Evolutionary conservation across 2,113 vertebrate genomes (phyloP), one percentile per base, ranked within the genome.

Genomic region (Tichodroma muraria): DNA sequence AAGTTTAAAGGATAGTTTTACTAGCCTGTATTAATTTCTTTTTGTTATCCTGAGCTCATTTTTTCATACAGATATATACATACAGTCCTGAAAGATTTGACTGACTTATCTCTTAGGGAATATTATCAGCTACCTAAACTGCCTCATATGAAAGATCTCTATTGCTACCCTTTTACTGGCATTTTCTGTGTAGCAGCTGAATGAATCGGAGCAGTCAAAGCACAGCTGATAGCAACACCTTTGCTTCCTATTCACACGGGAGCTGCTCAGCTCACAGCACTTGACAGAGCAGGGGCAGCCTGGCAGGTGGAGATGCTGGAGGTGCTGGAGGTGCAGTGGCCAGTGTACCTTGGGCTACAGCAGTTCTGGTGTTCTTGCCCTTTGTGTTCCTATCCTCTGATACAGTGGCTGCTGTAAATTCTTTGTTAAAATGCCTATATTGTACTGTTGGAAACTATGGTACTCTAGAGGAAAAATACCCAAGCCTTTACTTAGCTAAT

Each of bases 261-360:
- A 80, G 28, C 12, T 68, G 38, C 23, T 85, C 66, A 44, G 40
- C 56, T 54, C 66, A 21, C 44, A 16, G 23, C 10, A 2, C 18
- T 8, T 28, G 20, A 33, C 38, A 42, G n/a, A 40, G 30, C 1
- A 25, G 11, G 50, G 45, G 38, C 13, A 50, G 21, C 27, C 25
- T 37, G 3, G 3, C 47, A 61, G 64, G 20, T 66, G 5, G 8
- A 13, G 8, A 1, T 2, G 5, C 27, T 52, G 40, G 31, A n/a
- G 28, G 4, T 0, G 2, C 2, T 59, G 42, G 23, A 42, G 33
- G 8, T 0, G 2, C 2, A 2, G 35, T 20, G 28, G 13, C 6
- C 9, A 10, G 12, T 3, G 4, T 7, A 4, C 35, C 59, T 38
- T 16, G 37, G 19, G 16, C 16, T n/a, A 44, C 24, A 63, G 35